Evolutionary conservation across 2,888 invertebrate genomes (phyloP), one percentile per base, ranked within the genome.

Genomic region (Nasonovia ribisnigri): DNA sequence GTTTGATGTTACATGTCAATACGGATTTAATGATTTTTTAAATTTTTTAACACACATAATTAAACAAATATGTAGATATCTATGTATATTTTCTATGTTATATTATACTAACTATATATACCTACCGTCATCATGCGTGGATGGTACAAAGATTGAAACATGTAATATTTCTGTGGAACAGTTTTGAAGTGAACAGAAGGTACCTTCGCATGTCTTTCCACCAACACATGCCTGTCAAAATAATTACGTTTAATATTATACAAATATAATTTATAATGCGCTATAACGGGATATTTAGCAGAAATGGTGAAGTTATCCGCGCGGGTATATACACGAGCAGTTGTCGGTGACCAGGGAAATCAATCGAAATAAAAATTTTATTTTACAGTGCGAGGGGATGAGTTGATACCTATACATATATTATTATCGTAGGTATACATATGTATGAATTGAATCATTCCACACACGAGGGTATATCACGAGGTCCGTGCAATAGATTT

Each of bases 381-480:
- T 67, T 92, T 88, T 42, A 43, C 60, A n/a, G 20, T 29, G 8
- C 24, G 29, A n/a, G 67, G n/a, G 67, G n/a, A 67, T 67, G 67
- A 67, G n/a, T 67, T 67, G 67, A 67, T 67, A 67, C 60, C 60
- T 67, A 67, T 67, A 67, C 67, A 67, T 67, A 67, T 67, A 67
- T 67, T 54, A 67, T 67, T 67, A 67, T 67, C 16, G 5, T 67
- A n/a, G n/a, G 16, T 67, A 67, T n/a, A 26, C 8, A 60, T 20
- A 8, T 42, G 48, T 88, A 92, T 88, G 51, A 87, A 92, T 92
- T 20, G 67, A 67, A 92, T 51, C 87, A 87, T 88, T 77, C 51
- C 51, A 1, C 6, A 67, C 67, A 67, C 67, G 67, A 67, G 36
- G 20, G 11, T 54, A 92, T 67, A n/a, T 51, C 48, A 77, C 36